Evolutionary conservation across 2,888 invertebrate species (phyloP), one percentile per base, ranked within the genome.

Genomic region (Eupithecia inturbata): DNA sequence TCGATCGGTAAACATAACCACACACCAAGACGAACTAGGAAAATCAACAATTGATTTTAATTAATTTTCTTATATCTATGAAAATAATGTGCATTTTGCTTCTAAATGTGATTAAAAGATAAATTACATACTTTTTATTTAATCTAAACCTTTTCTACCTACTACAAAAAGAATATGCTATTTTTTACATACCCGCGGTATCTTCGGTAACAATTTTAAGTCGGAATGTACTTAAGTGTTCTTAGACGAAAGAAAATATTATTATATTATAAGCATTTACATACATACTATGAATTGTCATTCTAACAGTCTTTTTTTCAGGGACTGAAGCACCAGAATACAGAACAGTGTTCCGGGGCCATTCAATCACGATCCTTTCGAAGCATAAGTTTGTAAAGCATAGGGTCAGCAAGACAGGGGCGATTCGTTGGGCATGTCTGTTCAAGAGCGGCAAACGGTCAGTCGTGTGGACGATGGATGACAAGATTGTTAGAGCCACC

Each of bases 341-440:
- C 68, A 68, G 68, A 68, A 60, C n/a, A 0, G 57, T 49, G 39
- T 68, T 68, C 60, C 57, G 68, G 7, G 28, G 68, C 26, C 36
- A 60, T 22, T 57, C 68, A 7, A 68, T 60, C 22, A 60, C 22
- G 60, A 68, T 68, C 16, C 5, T 60, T 60, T 68, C 68, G 16
- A 68, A 68, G 57, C 57, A 60, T 26, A 68, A 60, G 36, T 68
- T 68, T 31, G 7, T 68, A 36, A 68, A 68, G 39, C 57, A 68
- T 16, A 68, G 68, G 36, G 19, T 39, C 36, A 69, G 68, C 60
- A 60, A 26, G 26, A 28, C 39, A 7, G 60, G 68, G 7, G 60
- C 68, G 22, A 7, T 69, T 16, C 60, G 68, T 19, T 69, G 68
- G 68, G 68, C 26, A 7, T 41, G 68, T 16, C 16, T 49, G 33